Conservation (phyloP, 2,797 vertebrate genomes). For the Chelmon rostratus region DNA sequence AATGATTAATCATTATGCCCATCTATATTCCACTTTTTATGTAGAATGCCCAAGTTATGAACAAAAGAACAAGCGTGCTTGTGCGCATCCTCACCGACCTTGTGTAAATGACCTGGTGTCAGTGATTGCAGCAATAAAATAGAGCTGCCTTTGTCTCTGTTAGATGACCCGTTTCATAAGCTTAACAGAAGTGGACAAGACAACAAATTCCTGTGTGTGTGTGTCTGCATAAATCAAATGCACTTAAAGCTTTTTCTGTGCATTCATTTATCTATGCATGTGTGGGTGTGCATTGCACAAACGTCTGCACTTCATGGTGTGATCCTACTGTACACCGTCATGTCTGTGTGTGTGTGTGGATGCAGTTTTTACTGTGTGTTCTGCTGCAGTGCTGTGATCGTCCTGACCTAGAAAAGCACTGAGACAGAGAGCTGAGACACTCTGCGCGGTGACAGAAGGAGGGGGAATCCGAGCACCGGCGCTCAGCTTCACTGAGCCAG, state of each 20-base stretch:
- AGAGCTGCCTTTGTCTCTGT: slow-evolving; percentile 7
- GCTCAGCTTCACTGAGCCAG: slow-evolving; percentile 69
- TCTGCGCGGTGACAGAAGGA: slow-evolving; percentile 66
- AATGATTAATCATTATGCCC: not conserved
- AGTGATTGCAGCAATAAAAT: not conserved
- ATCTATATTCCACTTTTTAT: slow-evolving; percentile 1
- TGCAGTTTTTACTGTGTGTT: slow-evolving; percentile 14
- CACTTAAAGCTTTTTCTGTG: slow-evolving; percentile 8
- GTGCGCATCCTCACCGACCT: slow-evolving; percentile 11
- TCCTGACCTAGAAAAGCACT: slow-evolving; percentile 82
- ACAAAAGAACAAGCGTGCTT: slow-evolving; percentile 12
- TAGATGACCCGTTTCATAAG: not conserved
- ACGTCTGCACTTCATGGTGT: slow-evolving; percentile 3
- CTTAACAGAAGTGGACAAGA: slow-evolving; percentile 21
- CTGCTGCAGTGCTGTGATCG: slow-evolving; percentile 69
- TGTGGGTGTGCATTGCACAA: slow-evolving; percentile 9
- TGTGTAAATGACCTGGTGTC: slow-evolving; percentile 20
- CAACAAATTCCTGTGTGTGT: slow-evolving; percentile 14
- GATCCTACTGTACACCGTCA: slow-evolving; percentile 30
- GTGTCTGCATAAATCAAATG: slow-evolving; percentile 13
- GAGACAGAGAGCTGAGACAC: slow-evolving; percentile 72
- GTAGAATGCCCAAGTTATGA: not conserved
- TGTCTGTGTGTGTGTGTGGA: slow-evolving; percentile 6
- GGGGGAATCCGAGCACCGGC: slow-evolving; percentile 63
- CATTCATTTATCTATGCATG: not conserved